Conservation (phyloP, 2,797 vertebrate species). For the Aldrovandia affinis region DNA sequence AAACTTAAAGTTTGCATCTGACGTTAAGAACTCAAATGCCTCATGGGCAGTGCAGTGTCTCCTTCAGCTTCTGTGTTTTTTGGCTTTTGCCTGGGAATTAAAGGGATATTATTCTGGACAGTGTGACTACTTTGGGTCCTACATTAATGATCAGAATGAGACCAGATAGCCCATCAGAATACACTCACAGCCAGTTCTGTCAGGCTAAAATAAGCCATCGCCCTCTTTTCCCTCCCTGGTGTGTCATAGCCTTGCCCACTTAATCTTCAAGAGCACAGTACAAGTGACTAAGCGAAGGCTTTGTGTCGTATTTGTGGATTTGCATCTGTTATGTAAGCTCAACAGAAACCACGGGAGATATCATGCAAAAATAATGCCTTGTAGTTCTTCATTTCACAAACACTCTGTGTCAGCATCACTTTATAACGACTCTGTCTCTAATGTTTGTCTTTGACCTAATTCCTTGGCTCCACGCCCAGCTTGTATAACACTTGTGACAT, state of each 20-base stretch:
- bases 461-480: not conserved
- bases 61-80: not conserved
- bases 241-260: not conserved
- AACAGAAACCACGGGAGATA: not conserved
- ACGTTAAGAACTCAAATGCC: too few relatives aligned
- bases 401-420: not conserved
- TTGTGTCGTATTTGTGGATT: conserved; percentile 17
- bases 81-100: not conserved
- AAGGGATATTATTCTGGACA: not conserved
- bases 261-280: not conserved
- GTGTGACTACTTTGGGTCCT: not conserved
- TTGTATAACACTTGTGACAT: not conserved
- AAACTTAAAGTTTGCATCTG: not conserved
- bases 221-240: not conserved
- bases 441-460: conserved; percentile 6
- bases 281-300: not conserved
- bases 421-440: not conserved
- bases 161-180: not conserved
- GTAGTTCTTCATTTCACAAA: not conserved
- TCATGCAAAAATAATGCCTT: not conserved
- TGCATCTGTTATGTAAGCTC: conserved; percentile 1
- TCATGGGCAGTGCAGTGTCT: not conserved
- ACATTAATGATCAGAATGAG: conserved; percentile 15
- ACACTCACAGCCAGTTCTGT: not conserved
- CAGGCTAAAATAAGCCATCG: not conserved